These are phyloP conservation scores for Sminthurides aquaticus DNA, from an alignment of 2,888 invertebrate species.

Conservation along the genomic window DNA sequence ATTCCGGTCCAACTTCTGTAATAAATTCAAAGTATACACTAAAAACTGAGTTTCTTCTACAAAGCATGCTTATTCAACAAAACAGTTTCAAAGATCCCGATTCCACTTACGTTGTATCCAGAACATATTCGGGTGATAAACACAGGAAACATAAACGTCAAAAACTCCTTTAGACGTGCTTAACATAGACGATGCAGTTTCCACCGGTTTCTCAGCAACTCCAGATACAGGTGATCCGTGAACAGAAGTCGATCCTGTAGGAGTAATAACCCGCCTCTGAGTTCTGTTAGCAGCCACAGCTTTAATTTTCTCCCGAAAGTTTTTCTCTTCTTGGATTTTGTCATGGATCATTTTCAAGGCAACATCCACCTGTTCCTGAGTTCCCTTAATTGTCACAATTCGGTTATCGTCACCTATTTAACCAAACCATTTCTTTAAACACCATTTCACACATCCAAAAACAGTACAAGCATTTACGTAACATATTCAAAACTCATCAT, in stretches of 20 bases:
- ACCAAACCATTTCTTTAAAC: slow-evolving; percentile 15
- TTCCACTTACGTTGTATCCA: slow-evolving; percentile 66
- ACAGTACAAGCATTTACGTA: no score
- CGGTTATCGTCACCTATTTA: not conserved
- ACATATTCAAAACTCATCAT: not conserved
- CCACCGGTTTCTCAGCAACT: not conserved
- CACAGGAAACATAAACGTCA: slow-evolving; percentile 80
- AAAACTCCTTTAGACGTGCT: slow-evolving; percentile 54
- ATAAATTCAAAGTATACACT: no score
- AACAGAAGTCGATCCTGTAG: slow-evolving; percentile 13
- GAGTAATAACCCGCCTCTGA: slow-evolving; percentile 10
- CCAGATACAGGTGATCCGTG: not conserved
- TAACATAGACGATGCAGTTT: slow-evolving; percentile 18
- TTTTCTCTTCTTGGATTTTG: slow-evolving; percentile 56
- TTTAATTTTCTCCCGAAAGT: slow-evolving; percentile 48
- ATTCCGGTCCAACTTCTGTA: slow-evolving; percentile 56
- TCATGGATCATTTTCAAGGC: slow-evolving; percentile 67
- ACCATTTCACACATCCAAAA: slow-evolving; percentile 6
- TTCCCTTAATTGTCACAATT: slow-evolving; percentile 55
- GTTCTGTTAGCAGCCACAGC: slow-evolving; percentile 32
- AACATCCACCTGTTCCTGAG: slow-evolving; percentile 63
- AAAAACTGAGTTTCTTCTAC: slow-evolving; percentile 6
- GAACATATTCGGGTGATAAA: slow-evolving; percentile 68
- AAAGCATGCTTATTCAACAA: slow-evolving; percentile 10
- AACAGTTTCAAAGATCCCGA: not conserved